Evolutionary conservation across 2,113 vertebrate species (phyloP).

Genomic region (Ranitomeya imitator): DNA sequence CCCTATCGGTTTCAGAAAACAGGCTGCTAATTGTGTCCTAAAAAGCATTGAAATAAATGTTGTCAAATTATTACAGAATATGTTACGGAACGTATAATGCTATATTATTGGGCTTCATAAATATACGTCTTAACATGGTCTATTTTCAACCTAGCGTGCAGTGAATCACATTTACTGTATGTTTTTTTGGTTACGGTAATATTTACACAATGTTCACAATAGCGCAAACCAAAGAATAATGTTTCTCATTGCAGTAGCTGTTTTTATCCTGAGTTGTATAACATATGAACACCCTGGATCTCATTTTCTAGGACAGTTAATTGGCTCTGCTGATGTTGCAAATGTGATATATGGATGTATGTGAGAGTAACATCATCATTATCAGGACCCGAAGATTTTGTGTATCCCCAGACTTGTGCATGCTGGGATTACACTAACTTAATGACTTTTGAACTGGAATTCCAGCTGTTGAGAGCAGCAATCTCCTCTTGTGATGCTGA

Average conservation of each 20-base stretch:
- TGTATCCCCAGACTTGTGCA: slow-evolving; percentile 41
- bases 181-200: too few species aligned
- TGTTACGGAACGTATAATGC: not conserved
- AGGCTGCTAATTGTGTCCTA: not conserved
- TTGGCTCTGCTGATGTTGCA: slow-evolving; percentile 51
- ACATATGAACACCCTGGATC: slow-evolving; percentile 6
- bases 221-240: not conserved
- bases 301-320: slow-evolving; percentile 42
- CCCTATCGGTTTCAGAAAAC: not conserved
- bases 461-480: slow-evolving; percentile 48
- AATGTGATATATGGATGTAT: slow-evolving; percentile 22
- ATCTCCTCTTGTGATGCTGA: slow-evolving; percentile 50
- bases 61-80: not conserved
- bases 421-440: slow-evolving; percentile 45
- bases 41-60: not conserved
- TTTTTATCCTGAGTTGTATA: slow-evolving; percentile 13
- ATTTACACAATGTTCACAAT: not conserved
- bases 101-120: not conserved
- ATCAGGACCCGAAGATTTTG: slow-evolving; percentile 40
- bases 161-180: not conserved
- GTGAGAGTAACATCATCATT: slow-evolving; percentile 30
- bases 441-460: slow-evolving; percentile 45
- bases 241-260: not conserved
- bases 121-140: not conserved
- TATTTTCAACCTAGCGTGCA: too few species aligned